Conservation (phyloP, 2,888 invertebrate species). For the Idaea biselata region DNA sequence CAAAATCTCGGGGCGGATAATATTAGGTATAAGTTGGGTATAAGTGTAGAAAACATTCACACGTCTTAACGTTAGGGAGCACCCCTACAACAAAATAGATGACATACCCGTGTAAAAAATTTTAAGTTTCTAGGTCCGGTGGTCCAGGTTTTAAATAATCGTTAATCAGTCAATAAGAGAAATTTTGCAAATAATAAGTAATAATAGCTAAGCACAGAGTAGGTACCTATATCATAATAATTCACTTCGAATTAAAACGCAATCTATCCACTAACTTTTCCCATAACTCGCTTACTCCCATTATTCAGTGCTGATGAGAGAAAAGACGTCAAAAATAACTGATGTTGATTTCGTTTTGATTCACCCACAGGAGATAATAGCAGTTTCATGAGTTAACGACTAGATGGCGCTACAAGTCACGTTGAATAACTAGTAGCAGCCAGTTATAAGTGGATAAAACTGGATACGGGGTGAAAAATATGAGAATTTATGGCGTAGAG, state of each 20-base stretch:
- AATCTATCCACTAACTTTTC: conserved; percentile 56
- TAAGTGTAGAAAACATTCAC: no score
- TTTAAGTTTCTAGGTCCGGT: no score
- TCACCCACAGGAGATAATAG: conserved; percentile 68
- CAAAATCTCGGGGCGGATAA: no score
- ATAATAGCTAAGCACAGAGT: neutral
- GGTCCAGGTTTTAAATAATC: no score
- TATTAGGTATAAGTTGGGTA: no score
- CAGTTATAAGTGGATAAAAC: conserved; percentile 33
- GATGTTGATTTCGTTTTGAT: conserved; percentile 77
- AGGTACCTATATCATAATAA: neutral
- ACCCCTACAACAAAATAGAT: no score
- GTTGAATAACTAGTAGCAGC: conserved; percentile 21
- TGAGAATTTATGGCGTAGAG: conserved; percentile 46
- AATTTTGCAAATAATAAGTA: no score
- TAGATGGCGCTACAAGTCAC: conserved; percentile 44
- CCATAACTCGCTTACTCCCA: conserved; percentile 66
- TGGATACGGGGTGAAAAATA: conserved; percentile 45
- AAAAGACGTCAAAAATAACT: conserved; percentile 67
- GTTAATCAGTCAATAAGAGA: no score
- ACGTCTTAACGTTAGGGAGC: no score
- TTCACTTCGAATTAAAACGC: neutral
- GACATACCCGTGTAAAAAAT: no score
- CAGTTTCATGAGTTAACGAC: conserved; percentile 65
- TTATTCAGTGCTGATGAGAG: conserved; percentile 66